Percentiles rank a stretch among this genome's conserved stretches.
Conservation (phyloP, 1,140 invertebrate genomes). For the Chymomyza costata region DNA sequence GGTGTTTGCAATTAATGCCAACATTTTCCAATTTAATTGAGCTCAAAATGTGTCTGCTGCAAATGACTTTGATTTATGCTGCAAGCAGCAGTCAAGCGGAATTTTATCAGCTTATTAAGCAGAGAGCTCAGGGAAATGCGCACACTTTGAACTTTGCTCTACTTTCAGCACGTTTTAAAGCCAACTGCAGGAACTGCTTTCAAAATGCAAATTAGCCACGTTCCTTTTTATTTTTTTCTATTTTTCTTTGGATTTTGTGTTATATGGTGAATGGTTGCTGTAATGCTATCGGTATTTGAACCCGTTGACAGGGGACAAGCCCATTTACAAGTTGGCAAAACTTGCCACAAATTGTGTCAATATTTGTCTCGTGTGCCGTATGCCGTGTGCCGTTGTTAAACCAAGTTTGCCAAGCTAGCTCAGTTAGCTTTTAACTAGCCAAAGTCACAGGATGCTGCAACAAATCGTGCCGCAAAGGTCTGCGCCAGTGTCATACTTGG, state of each 20-base stretch:
- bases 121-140: slow-evolving; percentile 36
- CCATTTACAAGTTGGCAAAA: slow-evolving; percentile 46
- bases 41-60: too few relatives aligned
- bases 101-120: too few relatives aligned
- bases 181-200: slow-evolving; percentile 37
- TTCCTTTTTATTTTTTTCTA: too few relatives aligned
- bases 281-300: slow-evolving; percentile 48
- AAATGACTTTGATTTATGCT: too few relatives aligned
- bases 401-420: background rate
- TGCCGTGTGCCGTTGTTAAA: slow-evolving; percentile 16
- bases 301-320: slow-evolving; percentile 39
- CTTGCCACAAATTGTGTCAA: slow-evolving; percentile 72
- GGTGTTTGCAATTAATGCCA: background rate
- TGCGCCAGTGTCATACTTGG: slow-evolving; percentile 51
- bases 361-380: slow-evolving; percentile 71
- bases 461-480: slow-evolving; percentile 71
- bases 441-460: slow-evolving; percentile 49
- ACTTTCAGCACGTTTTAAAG: slow-evolving; percentile 49
- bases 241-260: too few relatives aligned
- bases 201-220: slow-evolving; percentile 71
- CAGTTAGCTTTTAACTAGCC: background rate
- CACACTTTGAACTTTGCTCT: slow-evolving; percentile 57
- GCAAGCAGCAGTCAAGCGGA: too few relatives aligned
- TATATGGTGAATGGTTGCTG: slow-evolving; percentile 14
- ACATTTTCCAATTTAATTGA: background rate